Conservation (phyloP, 2,797 vertebrate genomes). For the Apogon talboti region DNA sequence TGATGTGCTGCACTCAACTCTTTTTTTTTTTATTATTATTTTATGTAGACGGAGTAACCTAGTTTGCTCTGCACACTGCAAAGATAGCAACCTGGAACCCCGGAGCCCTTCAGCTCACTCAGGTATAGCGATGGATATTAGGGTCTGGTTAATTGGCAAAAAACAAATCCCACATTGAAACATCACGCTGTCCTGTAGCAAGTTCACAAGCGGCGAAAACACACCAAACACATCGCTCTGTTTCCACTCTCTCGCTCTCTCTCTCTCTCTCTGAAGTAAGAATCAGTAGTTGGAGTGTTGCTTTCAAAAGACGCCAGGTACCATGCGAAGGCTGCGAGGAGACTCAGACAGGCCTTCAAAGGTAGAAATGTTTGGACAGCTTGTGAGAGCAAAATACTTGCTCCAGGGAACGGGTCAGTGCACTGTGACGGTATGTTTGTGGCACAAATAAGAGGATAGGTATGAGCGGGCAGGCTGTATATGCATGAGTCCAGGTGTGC, state of each 20-base stretch:
- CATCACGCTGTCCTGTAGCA: slow-evolving; percentile 30
- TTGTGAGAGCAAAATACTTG: slow-evolving; percentile 43
- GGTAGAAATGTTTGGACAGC: slow-evolving; percentile 61
- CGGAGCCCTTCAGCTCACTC: slow-evolving; percentile 26
- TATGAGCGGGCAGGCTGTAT: slow-evolving; percentile 20
- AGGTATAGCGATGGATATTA: slow-evolving; percentile 45
- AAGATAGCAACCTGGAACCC: slow-evolving; percentile 52
- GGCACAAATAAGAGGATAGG: slow-evolving; percentile 27
- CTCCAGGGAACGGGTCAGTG: slow-evolving; percentile 49
- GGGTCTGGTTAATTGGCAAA: slow-evolving; percentile 63
- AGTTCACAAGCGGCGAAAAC: slow-evolving; percentile 12
- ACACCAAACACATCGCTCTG: slow-evolving; percentile 12
- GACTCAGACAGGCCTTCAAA: slow-evolving; percentile 49
- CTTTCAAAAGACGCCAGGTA: slow-evolving; percentile 57
- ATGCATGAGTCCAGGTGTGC: slow-evolving; percentile 38
- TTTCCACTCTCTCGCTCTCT: slow-evolving; percentile 1
- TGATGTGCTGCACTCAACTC: slow-evolving; percentile 58
- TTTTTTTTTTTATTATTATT: not conserved
- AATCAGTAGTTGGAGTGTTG: slow-evolving; percentile 49
- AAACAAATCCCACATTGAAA: slow-evolving; percentile 52
- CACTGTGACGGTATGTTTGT: slow-evolving; percentile 22
- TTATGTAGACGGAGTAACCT: slow-evolving; percentile 65
- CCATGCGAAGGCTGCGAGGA: slow-evolving; percentile 32
- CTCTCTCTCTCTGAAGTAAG: slow-evolving; percentile 49
- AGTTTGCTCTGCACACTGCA: slow-evolving; percentile 48